Evolutionary conservation across 2,113 vertebrate species (phyloP).

Genomic region (Syngnathus floridae): DNA sequence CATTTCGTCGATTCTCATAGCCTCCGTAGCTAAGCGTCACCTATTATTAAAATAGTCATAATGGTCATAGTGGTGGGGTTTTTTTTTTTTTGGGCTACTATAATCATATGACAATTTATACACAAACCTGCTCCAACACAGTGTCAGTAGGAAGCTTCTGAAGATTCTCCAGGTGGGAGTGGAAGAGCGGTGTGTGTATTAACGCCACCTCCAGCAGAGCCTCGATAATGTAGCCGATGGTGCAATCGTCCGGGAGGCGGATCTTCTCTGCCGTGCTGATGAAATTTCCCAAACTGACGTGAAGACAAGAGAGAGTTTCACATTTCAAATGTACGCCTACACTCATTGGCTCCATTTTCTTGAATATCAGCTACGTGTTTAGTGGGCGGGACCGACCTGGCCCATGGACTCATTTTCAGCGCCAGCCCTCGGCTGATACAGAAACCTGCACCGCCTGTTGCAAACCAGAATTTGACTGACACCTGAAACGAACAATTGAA

Average conservation of each 20-base stretch:
- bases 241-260: conserved; percentile 92
- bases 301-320: conserved; percentile 3
- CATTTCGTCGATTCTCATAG: conserved; percentile 86
- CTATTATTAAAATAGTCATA: conserved; percentile 52
- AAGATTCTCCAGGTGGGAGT: conserved; percentile 93
- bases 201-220: conserved; percentile 85
- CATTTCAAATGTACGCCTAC: background rate
- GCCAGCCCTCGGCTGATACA: conserved; percentile 94
- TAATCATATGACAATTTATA: background rate
- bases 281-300: conserved; percentile 86
- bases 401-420: conserved; percentile 98
- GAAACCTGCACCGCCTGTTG: conserved; percentile 95
- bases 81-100: no score
- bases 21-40: conserved; percentile 96
- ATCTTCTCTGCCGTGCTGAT: conserved; percentile 94
- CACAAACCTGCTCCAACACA: conserved; percentile 78
- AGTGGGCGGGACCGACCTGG: conserved; percentile 71
- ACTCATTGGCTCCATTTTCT: no score
- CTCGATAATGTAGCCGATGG: conserved; percentile 93
- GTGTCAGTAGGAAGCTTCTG: conserved; percentile 73
- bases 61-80: no score
- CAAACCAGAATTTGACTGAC: conserved; percentile 95
- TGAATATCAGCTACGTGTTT: no score
- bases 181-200: conserved; percentile 81
- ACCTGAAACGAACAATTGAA: conserved; percentile 55